Percentiles rank a stretch among this genome's conserved stretches.
These are phyloP conservation scores for Phoronis australis DNA, from an alignment of 2,888 invertebrate genomes.

Conservation along the genomic window DNA sequence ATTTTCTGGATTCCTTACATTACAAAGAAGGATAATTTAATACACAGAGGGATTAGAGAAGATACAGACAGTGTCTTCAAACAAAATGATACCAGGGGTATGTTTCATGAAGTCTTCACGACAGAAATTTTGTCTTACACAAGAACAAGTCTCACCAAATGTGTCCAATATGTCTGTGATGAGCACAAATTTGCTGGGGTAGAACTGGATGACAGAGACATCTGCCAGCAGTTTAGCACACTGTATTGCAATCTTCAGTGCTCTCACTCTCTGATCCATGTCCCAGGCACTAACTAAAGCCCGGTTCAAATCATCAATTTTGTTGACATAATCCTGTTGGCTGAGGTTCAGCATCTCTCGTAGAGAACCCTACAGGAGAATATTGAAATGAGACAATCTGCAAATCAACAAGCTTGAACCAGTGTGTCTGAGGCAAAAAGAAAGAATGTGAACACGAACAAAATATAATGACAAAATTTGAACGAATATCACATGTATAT, in stretches of 20 bases:
- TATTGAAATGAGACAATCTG: too few species aligned
- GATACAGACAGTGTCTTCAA: not conserved
- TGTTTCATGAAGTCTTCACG: not conserved
- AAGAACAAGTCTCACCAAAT: constrained; percentile 58
- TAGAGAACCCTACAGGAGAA: constrained; percentile 59
- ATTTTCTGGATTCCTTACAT: too few species aligned
- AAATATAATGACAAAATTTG: too few species aligned
- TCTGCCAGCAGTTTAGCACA: constrained; percentile 90
- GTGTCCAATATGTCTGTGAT: constrained; percentile 93
- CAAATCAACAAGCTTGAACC: too few species aligned
- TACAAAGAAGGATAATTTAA: too few species aligned
- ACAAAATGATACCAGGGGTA: not conserved
- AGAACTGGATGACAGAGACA: constrained; percentile 85
- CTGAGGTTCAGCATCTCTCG: constrained; percentile 83
- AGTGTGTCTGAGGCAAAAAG: too few species aligned
- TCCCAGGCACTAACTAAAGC: constrained; percentile 90
- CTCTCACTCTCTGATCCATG: constrained; percentile 81
- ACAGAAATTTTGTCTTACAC: too few species aligned
- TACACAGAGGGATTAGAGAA: too few species aligned
- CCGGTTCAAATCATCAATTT: constrained; percentile 85
- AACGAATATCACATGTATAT: too few species aligned
- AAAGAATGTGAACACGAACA: too few species aligned
- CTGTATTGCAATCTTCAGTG: constrained; percentile 92
- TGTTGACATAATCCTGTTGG: constrained; percentile 84
- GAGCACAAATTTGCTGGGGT: constrained; percentile 95